Base-by-base conservation (phyloP, 2,888 invertebrate genomes). In the Mesodorylaimus sp. region DNA sequence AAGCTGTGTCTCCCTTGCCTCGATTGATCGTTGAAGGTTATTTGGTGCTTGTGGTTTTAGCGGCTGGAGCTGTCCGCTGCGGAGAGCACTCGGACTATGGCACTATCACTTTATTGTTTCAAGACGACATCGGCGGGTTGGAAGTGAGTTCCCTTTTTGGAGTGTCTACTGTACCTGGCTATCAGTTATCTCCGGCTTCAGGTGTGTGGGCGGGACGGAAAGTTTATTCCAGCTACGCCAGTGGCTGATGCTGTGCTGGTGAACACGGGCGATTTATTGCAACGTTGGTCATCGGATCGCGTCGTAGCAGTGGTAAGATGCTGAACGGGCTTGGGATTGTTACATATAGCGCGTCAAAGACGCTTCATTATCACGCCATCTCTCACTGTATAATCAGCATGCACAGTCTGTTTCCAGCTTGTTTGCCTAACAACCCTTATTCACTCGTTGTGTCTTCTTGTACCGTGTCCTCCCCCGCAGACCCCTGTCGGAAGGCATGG, bases 31-130 rank as follows among this genome's bases (percentile, higher is more conserved):
- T n/a, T n/a, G n/a, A n/a, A n/a, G n/a, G n/a, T n/a, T n/a, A n/a
- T n/a, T n/a, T n/a, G n/a, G n/a, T n/a, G n/a, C n/a, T n/a, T n/a
- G n/a, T n/a, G n/a, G n/a, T n/a, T n/a, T n/a, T n/a, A n/a, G 19
- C 19, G 21, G 7, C n/a, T n/a, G 50, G 50, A 3, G 13, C 26
- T 27, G 75, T 57, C 38, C 74, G 80, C 37, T 80, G 79, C 61
- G 79, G 78, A 1, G 77, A 79, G 1, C 81, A 81, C 64, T 76
- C 78, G 25, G 82, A 83, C 66, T 78, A 78, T 56, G 81, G 80
- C 55, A 56, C 80, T 45, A 77, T 83, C 64, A 81, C 81, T 19
- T 70, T 83, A 53, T 70, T 81, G 41, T 75, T 80, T 36, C 73
- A 74, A 63, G 81, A 83, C 64, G 77, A 78, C 38, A 79, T 80